phyloP scores from a whole-genome alignment of 2,113 vertebrate genomes.

The Acrocephalus arundinaceus region DNA sequence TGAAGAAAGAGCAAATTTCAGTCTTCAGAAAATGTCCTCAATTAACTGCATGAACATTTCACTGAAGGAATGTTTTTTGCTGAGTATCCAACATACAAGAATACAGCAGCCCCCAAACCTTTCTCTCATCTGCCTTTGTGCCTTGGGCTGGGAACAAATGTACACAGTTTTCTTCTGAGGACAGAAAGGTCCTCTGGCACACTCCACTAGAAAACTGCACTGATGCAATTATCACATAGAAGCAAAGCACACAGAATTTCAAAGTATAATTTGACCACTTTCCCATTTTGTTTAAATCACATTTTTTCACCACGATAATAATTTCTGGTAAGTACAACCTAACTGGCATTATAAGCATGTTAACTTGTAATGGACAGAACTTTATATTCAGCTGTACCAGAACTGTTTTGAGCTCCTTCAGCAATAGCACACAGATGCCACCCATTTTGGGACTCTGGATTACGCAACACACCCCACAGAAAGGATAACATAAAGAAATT shows the following conservation, averaged over 20 bases:
- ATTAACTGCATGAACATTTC: background rate
- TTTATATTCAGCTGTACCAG: fast-evolving
- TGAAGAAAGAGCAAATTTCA: background rate
- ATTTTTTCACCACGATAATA: background rate
- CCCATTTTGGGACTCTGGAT: background rate
- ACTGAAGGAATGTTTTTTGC: background rate
- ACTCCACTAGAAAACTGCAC: background rate
- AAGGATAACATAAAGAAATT: background rate
- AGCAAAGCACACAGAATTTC: background rate
- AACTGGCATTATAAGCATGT: background rate
- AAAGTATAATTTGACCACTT: background rate
- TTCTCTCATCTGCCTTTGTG: background rate
- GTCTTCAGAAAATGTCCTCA: background rate
- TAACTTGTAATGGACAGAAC: background rate
- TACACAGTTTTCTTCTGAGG: background rate
- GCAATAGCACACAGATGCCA: background rate
- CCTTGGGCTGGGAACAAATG: background rate
- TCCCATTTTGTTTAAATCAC: background rate
- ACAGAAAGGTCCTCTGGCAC: background rate
- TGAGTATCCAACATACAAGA: background rate
- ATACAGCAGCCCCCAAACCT: background rate
- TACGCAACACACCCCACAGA: background rate
- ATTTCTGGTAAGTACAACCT: background rate
- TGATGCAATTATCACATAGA: background rate
- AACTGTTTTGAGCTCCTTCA: background rate